A percentile compares a stretch with the other conserved stretches of the same genome.
Evolutionary conservation across 2,888 invertebrate species (phyloP).

Genomic region (Hydropsyche betteni): DNA sequence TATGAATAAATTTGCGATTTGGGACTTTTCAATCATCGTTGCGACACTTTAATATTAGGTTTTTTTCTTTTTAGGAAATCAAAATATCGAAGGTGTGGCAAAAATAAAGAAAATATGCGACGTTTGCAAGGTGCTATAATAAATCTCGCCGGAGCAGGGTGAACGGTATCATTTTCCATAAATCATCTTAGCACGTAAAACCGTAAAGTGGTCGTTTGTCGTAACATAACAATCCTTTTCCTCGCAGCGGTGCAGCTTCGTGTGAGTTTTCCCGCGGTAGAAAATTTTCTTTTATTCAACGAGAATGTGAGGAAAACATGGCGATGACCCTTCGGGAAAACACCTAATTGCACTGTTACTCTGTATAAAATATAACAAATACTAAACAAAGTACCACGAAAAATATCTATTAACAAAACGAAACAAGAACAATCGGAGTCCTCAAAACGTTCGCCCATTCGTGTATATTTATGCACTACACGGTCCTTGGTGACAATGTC

Average conservation of each 20-base stretch:
- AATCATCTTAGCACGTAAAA: conserved; percentile 48
- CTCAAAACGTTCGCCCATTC: no score
- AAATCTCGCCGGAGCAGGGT: conserved; percentile 43
- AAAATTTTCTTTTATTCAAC: conserved; percentile 23
- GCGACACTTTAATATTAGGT: no score
- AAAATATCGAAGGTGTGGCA: background rate
- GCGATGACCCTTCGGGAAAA: conserved; percentile 10
- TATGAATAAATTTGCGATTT: no score
- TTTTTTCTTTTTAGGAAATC: no score
- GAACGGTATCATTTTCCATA: conserved; percentile 46
- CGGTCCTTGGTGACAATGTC: no score
- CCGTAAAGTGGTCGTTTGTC: conserved; percentile 47
- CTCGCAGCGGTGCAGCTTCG: conserved; percentile 17
- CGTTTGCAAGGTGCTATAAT: conserved; percentile 32
- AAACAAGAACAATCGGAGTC: no score
- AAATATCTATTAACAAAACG: no score
- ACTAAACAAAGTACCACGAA: background rate
- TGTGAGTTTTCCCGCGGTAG: conserved; percentile 22
- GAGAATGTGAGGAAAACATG: no score
- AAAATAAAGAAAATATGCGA: background rate
- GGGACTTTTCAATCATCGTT: no score
- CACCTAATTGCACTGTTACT: background rate
- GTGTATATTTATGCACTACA: no score
- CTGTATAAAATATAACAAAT: background rate
- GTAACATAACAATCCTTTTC: conserved; percentile 47